phyloP scores from a whole-genome alignment of 2,797 vertebrate species.

The Distichodus sexfasciatus region DNA sequence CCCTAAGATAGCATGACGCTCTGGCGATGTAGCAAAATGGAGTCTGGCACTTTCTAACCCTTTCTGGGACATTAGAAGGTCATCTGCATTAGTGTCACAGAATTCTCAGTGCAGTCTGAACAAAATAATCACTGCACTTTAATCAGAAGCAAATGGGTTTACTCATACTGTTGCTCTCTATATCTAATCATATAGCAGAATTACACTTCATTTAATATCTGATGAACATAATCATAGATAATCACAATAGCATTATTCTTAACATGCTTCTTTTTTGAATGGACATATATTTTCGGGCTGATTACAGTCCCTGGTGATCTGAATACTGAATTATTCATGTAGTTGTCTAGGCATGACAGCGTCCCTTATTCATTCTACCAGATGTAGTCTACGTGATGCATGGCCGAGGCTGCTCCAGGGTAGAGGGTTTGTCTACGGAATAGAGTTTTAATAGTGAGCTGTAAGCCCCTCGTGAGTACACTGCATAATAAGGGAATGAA shows the following conservation, averaged over 20 bases:
- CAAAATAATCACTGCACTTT: not conserved
- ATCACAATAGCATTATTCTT: conserved; percentile 4
- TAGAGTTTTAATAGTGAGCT: conserved; percentile 1
- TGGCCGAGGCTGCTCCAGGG: conserved; percentile 4
- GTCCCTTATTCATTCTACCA: conserved; percentile 23
- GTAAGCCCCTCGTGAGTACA: not conserved
- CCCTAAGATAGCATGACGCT: conserved; percentile 2
- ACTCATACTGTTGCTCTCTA: not conserved
- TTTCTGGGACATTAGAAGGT: not conserved
- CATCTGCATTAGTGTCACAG: not conserved
- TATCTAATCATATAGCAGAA: not conserved
- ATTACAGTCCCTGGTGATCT: not conserved
- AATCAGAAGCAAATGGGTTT: not conserved
- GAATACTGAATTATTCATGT: conserved; percentile 19
- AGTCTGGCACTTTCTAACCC: not conserved
- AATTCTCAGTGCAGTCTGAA: not conserved
- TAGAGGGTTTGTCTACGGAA: conserved; percentile 23
- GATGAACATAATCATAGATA: too few species aligned
- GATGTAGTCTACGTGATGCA: conserved; percentile 15
- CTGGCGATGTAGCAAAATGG: not conserved
- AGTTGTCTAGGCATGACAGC: not conserved
- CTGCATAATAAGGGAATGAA: not conserved
- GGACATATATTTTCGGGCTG: not conserved
- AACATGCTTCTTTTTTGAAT: not conserved
- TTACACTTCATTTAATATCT: too few species aligned